Evolutionary conservation across 2,113 vertebrate genomes (phyloP).

Genomic region (Strix uralensis): DNA sequence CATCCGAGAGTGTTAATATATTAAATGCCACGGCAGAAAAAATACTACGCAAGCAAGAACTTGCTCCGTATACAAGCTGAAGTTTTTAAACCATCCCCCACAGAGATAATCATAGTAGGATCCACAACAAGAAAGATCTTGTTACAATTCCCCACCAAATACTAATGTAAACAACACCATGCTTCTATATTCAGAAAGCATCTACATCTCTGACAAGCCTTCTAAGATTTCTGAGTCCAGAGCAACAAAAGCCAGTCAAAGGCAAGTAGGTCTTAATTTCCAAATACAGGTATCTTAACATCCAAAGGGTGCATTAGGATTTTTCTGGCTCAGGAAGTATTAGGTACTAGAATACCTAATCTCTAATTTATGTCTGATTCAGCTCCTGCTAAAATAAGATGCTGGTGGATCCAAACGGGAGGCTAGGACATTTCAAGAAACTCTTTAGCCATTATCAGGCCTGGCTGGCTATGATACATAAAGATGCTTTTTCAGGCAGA

Average conservation of each 20-base stretch:
- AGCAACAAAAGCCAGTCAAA: slow-evolving; percentile 10
- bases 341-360: neutral
- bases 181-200: slow-evolving; percentile 38
- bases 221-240: slow-evolving; percentile 1
- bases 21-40: neutral
- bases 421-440: neutral
- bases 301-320: neutral
- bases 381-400: neutral
- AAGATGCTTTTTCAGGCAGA: neutral
- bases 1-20: neutral
- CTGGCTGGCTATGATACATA: neutral
- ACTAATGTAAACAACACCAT: slow-evolving; percentile 1
- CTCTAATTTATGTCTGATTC: neutral
- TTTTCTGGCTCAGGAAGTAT: neutral
- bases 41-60: neutral
- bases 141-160: slow-evolving; percentile 8
- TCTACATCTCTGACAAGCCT: neutral
- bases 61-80: neutral
- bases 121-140: neutral
- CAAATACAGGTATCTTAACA: neutral
- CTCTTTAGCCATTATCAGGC: neutral
- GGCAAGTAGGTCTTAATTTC: neutral
- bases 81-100: neutral
- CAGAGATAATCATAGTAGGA: slow-evolving; percentile 12
- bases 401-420: neutral